Evolutionary conservation across 2,797 vertebrate genomes (phyloP), one percentile per base, ranked within the genome.

Genomic region (Malurus splendens): DNA sequence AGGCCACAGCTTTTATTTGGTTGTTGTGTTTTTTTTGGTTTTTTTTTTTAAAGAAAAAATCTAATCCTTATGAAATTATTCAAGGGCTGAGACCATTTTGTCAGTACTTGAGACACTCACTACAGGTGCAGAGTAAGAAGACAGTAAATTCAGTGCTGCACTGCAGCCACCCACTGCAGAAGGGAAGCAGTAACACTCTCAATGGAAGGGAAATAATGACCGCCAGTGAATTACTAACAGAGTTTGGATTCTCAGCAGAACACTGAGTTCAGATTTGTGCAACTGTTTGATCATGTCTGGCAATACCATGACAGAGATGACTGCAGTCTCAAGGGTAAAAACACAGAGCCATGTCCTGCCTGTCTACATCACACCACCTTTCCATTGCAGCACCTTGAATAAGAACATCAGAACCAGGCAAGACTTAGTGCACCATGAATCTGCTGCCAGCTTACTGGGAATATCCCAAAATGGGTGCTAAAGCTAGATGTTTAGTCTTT

Each of bases 261-360:
- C 84, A 56, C 57, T 23, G 20, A 42, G 80, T 93, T 89, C 65
- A 79, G 59, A 78, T 79, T 68, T 76, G 68, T 16, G 77, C 19
- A 65, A 45, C 44, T 84, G 57, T 80, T 85, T 55, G 66, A 81
- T 67, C 10, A 5, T 60, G 51, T 45, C 67, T 67, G 62, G 79
- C 61, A 85, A 80, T 72, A 14, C 57, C 61, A 80, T 32, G 39
- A 67, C 78, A 90, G 87, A 89, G 74, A 70, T 92, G 88, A 93
- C 59, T 86, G 65, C 50, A 79, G 47, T 67, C 79, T 92, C 75
- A 80, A 61, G 38, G 23, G 38, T 83, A 84, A 90, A 88, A 95
- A 82, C 68, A 88, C 50, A 87, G 60, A 88, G 64, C 59, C 80
- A 90, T 94, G 92, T 87, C 74, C 75, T 86, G 72, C 44, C 84